Evolutionary conservation across 2,113 vertebrate genomes (phyloP).

Genomic region (Pterocles orientalis): DNA sequence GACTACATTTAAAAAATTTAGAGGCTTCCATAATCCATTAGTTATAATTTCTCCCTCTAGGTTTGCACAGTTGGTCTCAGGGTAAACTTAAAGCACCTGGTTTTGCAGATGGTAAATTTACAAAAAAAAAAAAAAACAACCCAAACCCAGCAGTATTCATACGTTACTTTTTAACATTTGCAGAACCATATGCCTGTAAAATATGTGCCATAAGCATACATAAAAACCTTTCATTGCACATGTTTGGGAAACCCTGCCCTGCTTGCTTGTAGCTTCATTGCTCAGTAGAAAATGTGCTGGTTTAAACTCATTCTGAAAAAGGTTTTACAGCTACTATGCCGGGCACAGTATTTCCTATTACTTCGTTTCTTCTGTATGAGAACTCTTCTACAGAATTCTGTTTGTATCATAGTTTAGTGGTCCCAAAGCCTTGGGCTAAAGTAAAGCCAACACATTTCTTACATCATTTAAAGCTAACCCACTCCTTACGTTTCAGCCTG

Average conservation of each 20-base stretch:
- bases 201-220: background rate
- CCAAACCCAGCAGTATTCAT: background rate
- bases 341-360: background rate
- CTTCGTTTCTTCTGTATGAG: background rate
- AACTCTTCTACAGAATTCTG: constrained; percentile 2
- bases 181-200: constrained; percentile 41
- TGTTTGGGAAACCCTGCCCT: constrained; percentile 22
- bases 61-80: constrained; percentile 40
- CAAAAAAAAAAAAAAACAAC: background rate
- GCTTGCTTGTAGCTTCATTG: background rate
- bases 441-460: constrained; percentile 20
- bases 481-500: constrained; percentile 13
- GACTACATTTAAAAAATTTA: constrained; percentile 17
- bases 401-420: constrained; percentile 12
- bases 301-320: background rate
- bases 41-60: constrained; percentile 36
- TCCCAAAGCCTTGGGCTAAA: constrained; percentile 38
- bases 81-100: constrained; percentile 54
- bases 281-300: background rate
- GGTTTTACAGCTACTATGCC: background rate
- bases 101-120: constrained; percentile 12
- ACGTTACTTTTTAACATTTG: constrained; percentile 46
- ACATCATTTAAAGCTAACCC: constrained; percentile 22
- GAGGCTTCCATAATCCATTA: constrained; percentile 29
- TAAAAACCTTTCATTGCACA: background rate